These are phyloP conservation scores for Cosmorhoe ocellata DNA, from an alignment of 2,888 invertebrate genomes.

Conservation along the genomic window DNA sequence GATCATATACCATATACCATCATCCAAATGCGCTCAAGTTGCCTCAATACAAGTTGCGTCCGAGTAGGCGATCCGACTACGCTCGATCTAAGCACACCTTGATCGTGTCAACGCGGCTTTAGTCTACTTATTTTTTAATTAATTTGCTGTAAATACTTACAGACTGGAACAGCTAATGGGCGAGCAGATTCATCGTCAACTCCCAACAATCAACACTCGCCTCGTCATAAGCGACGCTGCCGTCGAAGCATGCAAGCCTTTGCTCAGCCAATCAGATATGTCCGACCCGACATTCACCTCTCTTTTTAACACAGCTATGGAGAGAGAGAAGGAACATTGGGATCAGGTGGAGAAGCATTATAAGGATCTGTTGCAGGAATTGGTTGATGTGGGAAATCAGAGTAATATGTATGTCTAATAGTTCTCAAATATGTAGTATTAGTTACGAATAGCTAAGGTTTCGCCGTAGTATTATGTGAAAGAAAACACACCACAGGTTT, in stretches of 20 bases:
- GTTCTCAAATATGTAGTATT: no score
- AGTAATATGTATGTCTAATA: conserved; percentile 73
- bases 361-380: conserved; percentile 77
- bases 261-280: conserved; percentile 67
- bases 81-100: no score
- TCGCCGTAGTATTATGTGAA: neutral
- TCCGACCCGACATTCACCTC: conserved; percentile 47
- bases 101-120: no score
- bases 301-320: conserved; percentile 52
- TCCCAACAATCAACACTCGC: conserved; percentile 84
- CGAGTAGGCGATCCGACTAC: no score
- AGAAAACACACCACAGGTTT: neutral
- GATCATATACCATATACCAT: no score
- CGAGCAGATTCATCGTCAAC: conserved; percentile 81
- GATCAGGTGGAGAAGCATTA: conserved; percentile 77
- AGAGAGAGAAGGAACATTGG: conserved; percentile 61
- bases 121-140: no score
- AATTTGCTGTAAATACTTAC: conserved; percentile 3
- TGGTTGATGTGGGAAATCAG: conserved; percentile 74
- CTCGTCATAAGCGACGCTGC: conserved; percentile 78
- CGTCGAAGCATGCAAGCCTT: conserved; percentile 68
- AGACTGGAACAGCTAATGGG: conserved; percentile 82
- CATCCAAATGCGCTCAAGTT: no score
- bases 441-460: no score
- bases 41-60: no score